These are phyloP conservation scores for Scylla paramamosain DNA, from an alignment of 1,140 invertebrate genomes.

Conservation along the genomic window DNA sequence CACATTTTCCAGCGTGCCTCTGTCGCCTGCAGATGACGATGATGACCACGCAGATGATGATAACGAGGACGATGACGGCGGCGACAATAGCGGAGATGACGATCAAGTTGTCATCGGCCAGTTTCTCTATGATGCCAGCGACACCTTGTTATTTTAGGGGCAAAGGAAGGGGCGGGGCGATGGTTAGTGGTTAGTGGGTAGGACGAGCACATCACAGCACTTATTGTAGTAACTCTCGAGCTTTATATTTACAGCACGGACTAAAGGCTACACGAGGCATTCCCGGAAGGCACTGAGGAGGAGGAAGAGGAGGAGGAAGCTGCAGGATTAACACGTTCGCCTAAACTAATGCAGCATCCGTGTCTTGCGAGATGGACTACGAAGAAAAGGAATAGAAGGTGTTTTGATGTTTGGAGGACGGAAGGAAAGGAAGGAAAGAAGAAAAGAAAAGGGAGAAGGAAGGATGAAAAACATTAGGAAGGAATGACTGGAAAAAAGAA, in stretches of 20 bases:
- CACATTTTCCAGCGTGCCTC: conserved; percentile 91
- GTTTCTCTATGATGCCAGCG: conserved; percentile 82
- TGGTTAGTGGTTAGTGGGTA: not conserved
- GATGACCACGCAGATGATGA: conserved; percentile 91
- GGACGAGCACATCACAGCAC: not conserved
- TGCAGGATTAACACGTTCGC: too few relatives aligned
- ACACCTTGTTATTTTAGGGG: conserved; percentile 66
- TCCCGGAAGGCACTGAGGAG: too few relatives aligned
- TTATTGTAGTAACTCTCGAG: too few relatives aligned
- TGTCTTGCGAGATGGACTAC: too few relatives aligned
- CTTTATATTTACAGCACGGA: not conserved
- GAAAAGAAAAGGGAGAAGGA: not conserved
- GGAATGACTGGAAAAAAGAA: too few relatives aligned
- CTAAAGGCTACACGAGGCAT: not conserved
- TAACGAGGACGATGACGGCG: conserved; percentile 87
- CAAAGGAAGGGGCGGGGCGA: not conserved
- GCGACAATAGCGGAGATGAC: conserved; percentile 88
- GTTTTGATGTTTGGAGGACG: too few relatives aligned
- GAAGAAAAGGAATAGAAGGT: too few relatives aligned
- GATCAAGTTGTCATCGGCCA: conserved; percentile 88
- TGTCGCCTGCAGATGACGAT: conserved; percentile 90
- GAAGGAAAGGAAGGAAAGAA: too few relatives aligned
- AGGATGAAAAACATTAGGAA: not conserved
- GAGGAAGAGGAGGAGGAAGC: not conserved
- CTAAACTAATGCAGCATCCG: too few relatives aligned